phyloP scores from a whole-genome alignment of 2,888 invertebrate genomes.

The Andrena bucephala region DNA sequence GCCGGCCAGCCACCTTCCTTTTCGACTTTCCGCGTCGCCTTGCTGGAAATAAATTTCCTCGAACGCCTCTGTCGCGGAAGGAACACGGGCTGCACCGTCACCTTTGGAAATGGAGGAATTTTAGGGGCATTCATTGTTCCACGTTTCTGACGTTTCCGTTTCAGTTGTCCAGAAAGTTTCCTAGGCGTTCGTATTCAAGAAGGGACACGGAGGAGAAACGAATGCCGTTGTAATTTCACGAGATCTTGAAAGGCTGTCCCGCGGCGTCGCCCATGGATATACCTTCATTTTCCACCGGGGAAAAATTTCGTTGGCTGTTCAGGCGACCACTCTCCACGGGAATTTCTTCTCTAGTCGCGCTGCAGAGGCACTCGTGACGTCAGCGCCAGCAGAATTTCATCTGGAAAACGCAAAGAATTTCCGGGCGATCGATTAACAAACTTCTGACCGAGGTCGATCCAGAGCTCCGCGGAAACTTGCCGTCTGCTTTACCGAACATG shows the following conservation, averaged over 20 bases:
- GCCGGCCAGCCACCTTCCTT: not conserved
- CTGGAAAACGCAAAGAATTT: constrained; percentile 15
- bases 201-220: constrained; percentile 29
- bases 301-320: constrained; percentile 26
- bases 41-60: constrained; percentile 26
- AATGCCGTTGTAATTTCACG: constrained; percentile 37
- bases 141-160: constrained; percentile 17
- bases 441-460: constrained; percentile 5
- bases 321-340: not conserved
- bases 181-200: constrained; percentile 22
- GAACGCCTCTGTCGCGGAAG: not conserved
- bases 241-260: constrained; percentile 37
- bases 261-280: constrained; percentile 11
- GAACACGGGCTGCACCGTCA: not conserved
- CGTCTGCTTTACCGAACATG: constrained; percentile 1
- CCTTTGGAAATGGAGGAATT: constrained; percentile 23
- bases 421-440: constrained; percentile 33
- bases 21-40: not conserved
- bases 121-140: constrained; percentile 39
- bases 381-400: not conserved
- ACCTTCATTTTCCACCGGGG: not conserved
- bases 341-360: not conserved
- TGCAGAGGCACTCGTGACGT: too few relatives aligned
- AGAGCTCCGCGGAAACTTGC: not conserved
- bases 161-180: constrained; percentile 36